phyloP scores from a whole-genome alignment of 2,888 invertebrate genomes.

The Limnephilus auricula region DNA sequence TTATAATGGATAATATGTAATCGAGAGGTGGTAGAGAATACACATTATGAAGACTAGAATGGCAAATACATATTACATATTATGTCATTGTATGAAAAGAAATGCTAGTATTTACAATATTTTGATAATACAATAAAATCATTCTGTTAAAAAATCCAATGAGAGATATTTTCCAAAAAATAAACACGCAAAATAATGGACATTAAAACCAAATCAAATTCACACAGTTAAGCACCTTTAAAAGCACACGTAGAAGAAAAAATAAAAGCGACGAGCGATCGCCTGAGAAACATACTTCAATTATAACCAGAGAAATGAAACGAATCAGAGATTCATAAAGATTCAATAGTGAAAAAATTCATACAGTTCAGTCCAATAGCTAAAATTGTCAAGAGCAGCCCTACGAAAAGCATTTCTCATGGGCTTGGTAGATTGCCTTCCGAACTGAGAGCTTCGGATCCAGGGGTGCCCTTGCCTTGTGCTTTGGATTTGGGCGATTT shows the following conservation, averaged over 20 bases:
- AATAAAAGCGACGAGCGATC: background rate
- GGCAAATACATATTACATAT: background rate
- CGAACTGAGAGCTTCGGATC: background rate
- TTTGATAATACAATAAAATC: background rate
- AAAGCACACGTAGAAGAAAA: constrained; percentile 28
- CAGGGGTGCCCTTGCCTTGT: background rate
- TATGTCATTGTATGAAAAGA: background rate
- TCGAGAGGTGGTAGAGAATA: background rate
- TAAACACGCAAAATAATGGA: constrained; percentile 14
- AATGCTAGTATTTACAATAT: background rate
- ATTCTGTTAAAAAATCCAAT: constrained; percentile 2
- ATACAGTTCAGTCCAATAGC: constrained; percentile 51
- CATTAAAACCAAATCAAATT: constrained; percentile 36
- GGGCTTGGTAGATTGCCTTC: constrained; percentile 27
- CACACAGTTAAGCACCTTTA: constrained; percentile 43
- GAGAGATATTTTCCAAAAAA: background rate
- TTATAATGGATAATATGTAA: background rate
- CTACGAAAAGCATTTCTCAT: constrained; percentile 54
- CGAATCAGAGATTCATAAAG: constrained; percentile 22
- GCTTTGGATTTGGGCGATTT: background rate
- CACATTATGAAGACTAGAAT: constrained; percentile 16
- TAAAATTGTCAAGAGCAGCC: constrained; percentile 43
- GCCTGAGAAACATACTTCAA: background rate
- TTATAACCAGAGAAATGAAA: constrained; percentile 25
- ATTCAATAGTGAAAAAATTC: constrained; percentile 45